Percentiles rank a stretch among this genome's conserved stretches.
Evolutionary conservation across 1,140 invertebrate species (phyloP).

Genomic region (Whitmania pigra): DNA sequence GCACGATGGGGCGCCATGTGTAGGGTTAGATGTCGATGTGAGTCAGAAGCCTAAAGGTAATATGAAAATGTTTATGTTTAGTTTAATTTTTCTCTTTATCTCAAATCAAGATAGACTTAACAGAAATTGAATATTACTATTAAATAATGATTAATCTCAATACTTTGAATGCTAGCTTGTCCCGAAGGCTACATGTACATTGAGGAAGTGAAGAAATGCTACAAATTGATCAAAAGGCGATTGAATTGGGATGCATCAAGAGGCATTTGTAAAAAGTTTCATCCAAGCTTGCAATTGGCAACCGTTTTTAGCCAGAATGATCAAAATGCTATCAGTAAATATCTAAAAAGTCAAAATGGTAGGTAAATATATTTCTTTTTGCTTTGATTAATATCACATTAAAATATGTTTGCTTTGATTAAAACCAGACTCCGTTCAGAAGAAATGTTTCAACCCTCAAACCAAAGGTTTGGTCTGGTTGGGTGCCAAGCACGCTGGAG

Average conservation of each 20-base stretch:
- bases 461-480: not conserved
- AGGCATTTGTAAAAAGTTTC: not conserved
- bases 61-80: not conserved
- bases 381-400: too few species aligned
- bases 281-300: not conserved
- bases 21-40: constrained; percentile 1
- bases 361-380: too few species aligned
- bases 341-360: not conserved
- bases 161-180: not conserved
- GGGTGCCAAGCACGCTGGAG: not conserved
- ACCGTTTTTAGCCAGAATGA: not conserved
- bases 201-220: not conserved
- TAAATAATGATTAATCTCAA: too few species aligned
- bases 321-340: not conserved
- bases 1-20: constrained; percentile 25
- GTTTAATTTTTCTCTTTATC: too few species aligned
- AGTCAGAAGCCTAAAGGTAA: too few species aligned
- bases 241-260: not conserved
- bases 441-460: not conserved
- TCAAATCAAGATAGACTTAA: too few species aligned
- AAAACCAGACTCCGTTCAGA: not conserved
- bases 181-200: not conserved
- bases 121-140: too few species aligned
- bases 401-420: too few species aligned
- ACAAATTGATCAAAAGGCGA: not conserved